Percentiles rank a stretch among this genome's conserved stretches.
phyloP scores from a whole-genome alignment of 2,797 vertebrate genomes.

The Muscicapa striata region DNA sequence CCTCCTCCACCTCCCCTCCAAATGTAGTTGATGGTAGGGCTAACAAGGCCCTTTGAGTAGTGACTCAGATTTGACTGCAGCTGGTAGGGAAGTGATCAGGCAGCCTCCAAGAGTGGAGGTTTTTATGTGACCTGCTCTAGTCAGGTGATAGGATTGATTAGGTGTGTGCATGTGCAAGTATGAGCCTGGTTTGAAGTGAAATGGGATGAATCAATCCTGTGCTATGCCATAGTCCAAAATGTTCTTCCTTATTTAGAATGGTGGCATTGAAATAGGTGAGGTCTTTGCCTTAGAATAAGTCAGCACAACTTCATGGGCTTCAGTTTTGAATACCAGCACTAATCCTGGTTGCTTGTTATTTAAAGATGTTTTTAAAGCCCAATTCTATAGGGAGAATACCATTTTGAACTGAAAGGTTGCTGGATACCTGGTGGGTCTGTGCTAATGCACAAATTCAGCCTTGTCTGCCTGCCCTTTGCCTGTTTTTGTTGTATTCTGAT shows the following conservation, averaged over 20 bases:
- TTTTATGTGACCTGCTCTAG: not conserved
- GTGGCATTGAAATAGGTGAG: not conserved
- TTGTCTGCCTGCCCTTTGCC: not conserved
- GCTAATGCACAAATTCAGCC: not conserved
- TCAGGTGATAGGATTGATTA: not conserved
- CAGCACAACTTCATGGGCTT: not conserved
- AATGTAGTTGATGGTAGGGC: not conserved
- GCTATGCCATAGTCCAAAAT: not conserved
- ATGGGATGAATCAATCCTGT: not conserved
- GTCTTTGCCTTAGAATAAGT: not conserved
- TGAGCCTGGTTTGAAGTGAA: not conserved
- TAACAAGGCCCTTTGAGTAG: not conserved
- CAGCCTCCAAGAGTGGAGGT: not conserved
- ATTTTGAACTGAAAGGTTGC: not conserved
- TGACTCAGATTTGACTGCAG: not conserved
- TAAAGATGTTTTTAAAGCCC: constrained; percentile 6
- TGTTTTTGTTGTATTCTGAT: constrained; percentile 6
- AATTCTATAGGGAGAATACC: not conserved
- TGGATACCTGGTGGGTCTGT: not conserved
- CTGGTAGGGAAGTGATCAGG: not conserved
- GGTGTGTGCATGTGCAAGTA: not conserved
- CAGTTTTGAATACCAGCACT: not conserved
- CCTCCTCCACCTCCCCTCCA: not conserved
- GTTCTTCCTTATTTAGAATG: not conserved
- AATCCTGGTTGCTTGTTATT: not conserved